phyloP scores from a whole-genome alignment of 2,797 vertebrate genomes.

The Acestrorhynchus altus region DNA sequence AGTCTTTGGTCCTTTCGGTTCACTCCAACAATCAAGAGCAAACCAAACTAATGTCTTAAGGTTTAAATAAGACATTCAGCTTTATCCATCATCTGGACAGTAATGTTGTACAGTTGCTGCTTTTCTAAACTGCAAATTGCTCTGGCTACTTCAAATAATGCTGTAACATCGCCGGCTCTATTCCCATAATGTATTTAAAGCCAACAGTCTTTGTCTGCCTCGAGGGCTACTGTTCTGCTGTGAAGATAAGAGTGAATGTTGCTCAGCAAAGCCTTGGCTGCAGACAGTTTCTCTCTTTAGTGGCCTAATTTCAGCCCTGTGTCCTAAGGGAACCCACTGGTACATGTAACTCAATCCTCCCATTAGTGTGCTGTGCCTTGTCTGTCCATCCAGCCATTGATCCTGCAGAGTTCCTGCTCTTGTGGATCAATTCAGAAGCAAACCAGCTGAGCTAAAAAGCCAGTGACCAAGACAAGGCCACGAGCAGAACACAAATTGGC shows the following conservation, averaged over 20 bases:
- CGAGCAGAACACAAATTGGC: neutral
- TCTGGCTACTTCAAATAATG: neutral
- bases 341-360: slow-evolving; percentile 46
- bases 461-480: neutral
- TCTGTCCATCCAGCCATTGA: slow-evolving; percentile 50
- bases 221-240: neutral
- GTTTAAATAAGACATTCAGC: too few species aligned
- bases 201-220: neutral
- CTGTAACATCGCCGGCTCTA: too few species aligned
- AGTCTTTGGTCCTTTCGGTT: too few species aligned
- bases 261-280: neutral
- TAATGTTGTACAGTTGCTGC: neutral
- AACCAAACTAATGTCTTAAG: too few species aligned
- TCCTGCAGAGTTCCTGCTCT: slow-evolving; percentile 34
- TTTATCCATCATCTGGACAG: neutral
- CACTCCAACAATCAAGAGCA: too few species aligned
- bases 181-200: neutral
- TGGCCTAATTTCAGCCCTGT: slow-evolving; percentile 31
- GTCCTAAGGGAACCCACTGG: slow-evolving; percentile 5
- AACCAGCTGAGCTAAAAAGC: slow-evolving; percentile 14
- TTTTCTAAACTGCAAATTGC: neutral
- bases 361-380: slow-evolving; percentile 51
- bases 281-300: neutral
- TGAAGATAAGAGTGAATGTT: neutral
- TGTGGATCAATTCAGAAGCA: slow-evolving; percentile 46